Percentiles rank a stretch among this genome's conserved stretches.
Evolutionary conservation across 1,140 invertebrate genomes (phyloP).

Genomic region (Triops longicaudatus): DNA sequence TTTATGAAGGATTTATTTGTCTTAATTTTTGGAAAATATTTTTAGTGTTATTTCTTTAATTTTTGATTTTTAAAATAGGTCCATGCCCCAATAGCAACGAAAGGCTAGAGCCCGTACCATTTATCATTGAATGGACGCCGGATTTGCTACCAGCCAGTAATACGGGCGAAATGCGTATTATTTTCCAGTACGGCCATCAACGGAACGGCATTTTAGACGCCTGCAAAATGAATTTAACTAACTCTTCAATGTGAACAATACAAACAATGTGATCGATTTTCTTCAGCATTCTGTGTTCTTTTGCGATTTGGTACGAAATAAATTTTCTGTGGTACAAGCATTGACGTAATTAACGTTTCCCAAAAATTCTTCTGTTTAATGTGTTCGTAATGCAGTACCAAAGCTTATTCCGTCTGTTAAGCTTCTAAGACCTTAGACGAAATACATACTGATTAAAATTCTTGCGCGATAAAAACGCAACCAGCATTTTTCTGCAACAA

Average conservation of each 20-base stretch:
- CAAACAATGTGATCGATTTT: neutral
- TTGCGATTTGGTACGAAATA: neutral
- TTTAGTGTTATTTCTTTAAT: neutral
- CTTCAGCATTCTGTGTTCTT: too few species aligned
- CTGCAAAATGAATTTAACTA: neutral
- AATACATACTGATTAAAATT: too few species aligned
- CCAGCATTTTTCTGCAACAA: too few species aligned
- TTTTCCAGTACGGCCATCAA: conserved; percentile 56
- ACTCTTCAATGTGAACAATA: neutral
- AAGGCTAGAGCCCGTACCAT: conserved; percentile 56
- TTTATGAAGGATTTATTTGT: too few species aligned
- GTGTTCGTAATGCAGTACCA: too few species aligned
- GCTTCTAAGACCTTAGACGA: too few species aligned
- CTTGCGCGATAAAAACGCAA: too few species aligned
- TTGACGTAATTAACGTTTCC: too few species aligned
- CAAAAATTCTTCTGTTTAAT: too few species aligned
- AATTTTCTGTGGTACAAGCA: neutral
- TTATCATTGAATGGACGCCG: conserved; percentile 67
- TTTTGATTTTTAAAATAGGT: neutral
- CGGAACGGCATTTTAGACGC: conserved; percentile 29
- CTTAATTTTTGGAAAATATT: too few species aligned
- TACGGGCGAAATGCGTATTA: conserved; percentile 57
- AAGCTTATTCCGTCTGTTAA: too few species aligned
- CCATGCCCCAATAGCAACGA: conserved; percentile 35
- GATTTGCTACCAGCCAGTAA: conserved; percentile 59